These are phyloP conservation scores for Spea hammondii DNA, from an alignment of 2,797 vertebrate species.

Conservation along the genomic window DNA sequence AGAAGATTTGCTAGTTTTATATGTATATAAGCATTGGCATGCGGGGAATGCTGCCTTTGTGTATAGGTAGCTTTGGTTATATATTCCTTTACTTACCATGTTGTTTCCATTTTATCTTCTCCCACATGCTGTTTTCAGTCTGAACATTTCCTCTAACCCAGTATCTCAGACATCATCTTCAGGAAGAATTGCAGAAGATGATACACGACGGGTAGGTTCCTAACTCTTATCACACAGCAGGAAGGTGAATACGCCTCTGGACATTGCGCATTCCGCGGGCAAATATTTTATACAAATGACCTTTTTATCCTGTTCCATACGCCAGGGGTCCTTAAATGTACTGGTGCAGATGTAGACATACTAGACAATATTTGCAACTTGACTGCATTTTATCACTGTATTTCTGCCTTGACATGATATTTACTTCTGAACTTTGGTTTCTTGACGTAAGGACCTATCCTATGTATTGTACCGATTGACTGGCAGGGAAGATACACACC, in stretches of 20 bases:
- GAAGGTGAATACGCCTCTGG: slow-evolving; percentile 22
- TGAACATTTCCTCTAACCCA: slow-evolving; percentile 13
- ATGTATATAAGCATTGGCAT: too few relatives aligned
- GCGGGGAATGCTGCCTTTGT: too few relatives aligned
- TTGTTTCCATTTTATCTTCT: slow-evolving; percentile 29
- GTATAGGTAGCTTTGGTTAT: neutral
- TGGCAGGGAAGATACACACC: slow-evolving; percentile 1
- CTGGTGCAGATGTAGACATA: slow-evolving; percentile 12
- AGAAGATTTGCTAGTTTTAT: too few relatives aligned
- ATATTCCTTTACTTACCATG: neutral
- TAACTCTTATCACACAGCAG: slow-evolving; percentile 30
- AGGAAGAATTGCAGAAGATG: slow-evolving; percentile 15
- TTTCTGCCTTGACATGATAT: slow-evolving; percentile 3
- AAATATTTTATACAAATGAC: slow-evolving; percentile 30
- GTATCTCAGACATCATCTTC: slow-evolving; percentile 29
- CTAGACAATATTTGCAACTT: slow-evolving; percentile 23
- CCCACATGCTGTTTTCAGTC: slow-evolving; percentile 33
- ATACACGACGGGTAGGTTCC: slow-evolving; percentile 27
- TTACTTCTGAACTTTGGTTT: slow-evolving; percentile 11
- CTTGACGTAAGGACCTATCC: slow-evolving; percentile 29
- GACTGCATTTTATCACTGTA: neutral
- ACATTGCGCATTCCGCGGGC: slow-evolving; percentile 29
- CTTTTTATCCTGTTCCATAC: slow-evolving; percentile 15
- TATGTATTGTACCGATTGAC: slow-evolving; percentile 9
- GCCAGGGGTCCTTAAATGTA: neutral